Conservation (phyloP, 2,113 vertebrate genomes). For the Odocoileus hemionus region DNA sequence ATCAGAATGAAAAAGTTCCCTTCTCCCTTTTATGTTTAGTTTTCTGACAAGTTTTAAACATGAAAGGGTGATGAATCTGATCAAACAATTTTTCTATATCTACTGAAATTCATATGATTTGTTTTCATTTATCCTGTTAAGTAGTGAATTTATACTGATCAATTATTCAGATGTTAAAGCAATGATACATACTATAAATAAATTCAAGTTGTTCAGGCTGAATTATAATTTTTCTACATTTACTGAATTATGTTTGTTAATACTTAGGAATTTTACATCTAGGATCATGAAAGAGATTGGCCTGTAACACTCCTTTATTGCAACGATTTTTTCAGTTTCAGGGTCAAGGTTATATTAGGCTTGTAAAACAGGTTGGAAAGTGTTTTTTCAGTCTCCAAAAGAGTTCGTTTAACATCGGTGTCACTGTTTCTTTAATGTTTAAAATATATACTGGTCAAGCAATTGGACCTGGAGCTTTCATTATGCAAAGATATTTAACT, state of each 20-base stretch:
- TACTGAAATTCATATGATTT: neutral
- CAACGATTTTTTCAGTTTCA: neutral
- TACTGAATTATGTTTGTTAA: neutral
- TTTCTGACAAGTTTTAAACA: neutral
- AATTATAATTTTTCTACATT: neutral
- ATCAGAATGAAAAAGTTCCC: neutral
- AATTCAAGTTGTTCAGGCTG: neutral
- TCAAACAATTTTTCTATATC: neutral
- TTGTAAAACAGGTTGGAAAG: neutral
- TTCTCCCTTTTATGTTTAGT: neutral
- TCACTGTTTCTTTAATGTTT: neutral
- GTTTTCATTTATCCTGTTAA: neutral
- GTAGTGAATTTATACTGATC: neutral
- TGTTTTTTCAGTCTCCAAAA: neutral
- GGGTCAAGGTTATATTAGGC: neutral
- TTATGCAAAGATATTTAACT: neutral
- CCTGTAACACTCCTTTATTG: neutral
- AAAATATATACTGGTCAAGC: neutral
- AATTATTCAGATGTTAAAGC: neutral
- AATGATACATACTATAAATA: neutral
- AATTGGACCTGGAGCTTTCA: neutral
- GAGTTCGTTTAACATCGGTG: neutral
- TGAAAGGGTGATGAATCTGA: neutral
- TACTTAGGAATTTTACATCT: neutral
- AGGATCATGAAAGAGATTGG: neutral